Evolutionary conservation across 2,113 vertebrate genomes (phyloP).

Genomic region (Cyrtonyx montezumae): DNA sequence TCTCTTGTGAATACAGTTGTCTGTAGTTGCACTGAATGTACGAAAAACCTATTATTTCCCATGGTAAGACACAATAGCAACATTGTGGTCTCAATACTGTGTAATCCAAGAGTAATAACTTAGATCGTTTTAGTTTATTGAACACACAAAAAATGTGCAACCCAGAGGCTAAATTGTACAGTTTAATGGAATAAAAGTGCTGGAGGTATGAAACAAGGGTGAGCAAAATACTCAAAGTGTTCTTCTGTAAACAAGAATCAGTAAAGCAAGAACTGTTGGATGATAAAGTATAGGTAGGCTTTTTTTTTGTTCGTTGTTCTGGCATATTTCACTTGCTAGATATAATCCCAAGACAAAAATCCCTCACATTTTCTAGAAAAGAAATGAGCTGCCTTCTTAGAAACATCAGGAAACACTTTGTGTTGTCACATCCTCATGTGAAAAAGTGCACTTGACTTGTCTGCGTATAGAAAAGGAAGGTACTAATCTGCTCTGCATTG

Average conservation of each 20-base stretch:
- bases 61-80: constrained; percentile 56
- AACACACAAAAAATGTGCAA: constrained; percentile 68
- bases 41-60: constrained; percentile 74
- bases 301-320: not conserved
- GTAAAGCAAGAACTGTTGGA: not conserved
- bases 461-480: not conserved
- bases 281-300: not conserved
- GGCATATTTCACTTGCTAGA: constrained; percentile 8
- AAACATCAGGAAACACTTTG: not conserved
- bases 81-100: constrained; percentile 59
- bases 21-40: constrained; percentile 64
- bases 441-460: not conserved
- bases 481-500: fast-evolving
- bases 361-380: not conserved
- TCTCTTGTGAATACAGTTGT: constrained; percentile 53
- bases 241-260: constrained; percentile 26
- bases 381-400: not conserved
- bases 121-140: constrained; percentile 74
- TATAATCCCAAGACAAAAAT: not conserved
- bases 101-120: constrained; percentile 71
- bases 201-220: not conserved
- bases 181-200: constrained; percentile 57
- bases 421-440: not conserved
- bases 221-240: not conserved
- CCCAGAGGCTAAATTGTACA: constrained; percentile 24